Conservation (phyloP, 2,797 vertebrate species). For the Amazona ochrocephala region DNA sequence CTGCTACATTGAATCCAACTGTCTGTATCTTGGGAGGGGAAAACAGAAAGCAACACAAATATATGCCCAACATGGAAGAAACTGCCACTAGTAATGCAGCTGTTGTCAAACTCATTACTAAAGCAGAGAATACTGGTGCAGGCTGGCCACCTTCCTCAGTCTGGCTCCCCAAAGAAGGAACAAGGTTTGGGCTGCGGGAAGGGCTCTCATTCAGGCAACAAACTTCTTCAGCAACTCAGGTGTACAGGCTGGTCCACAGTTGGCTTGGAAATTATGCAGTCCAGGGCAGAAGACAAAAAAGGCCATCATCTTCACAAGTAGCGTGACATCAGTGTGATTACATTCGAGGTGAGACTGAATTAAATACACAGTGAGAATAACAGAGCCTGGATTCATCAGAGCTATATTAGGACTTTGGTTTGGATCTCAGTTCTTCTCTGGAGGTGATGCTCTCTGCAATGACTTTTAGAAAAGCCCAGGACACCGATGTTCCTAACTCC, state of each 20-base stretch:
- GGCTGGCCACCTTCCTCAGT: background rate
- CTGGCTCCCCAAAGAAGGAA: background rate
- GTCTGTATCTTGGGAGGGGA: background rate
- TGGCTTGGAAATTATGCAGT: constrained; percentile 34
- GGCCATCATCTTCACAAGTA: constrained; percentile 13
- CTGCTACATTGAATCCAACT: background rate
- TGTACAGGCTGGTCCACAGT: constrained; percentile 18
- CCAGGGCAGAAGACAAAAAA: constrained; percentile 32
- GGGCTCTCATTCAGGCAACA: background rate
- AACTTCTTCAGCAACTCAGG: constrained; percentile 39
- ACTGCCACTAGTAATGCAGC: background rate
- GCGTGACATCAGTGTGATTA: background rate
- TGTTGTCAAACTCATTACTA: background rate
- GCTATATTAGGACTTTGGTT: background rate
- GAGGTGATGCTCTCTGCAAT: background rate
- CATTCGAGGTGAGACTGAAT: background rate
- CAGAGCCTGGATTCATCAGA: background rate
- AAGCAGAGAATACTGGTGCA: background rate
- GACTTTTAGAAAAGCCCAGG: background rate
- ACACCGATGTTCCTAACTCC: background rate
- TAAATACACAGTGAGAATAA: background rate
- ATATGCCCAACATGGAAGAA: background rate
- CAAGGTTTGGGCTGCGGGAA: background rate
- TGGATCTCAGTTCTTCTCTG: background rate
- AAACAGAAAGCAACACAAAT: background rate